Base-by-base conservation (phyloP, 2,888 invertebrate genomes). In the Phengaris arion region DNA sequence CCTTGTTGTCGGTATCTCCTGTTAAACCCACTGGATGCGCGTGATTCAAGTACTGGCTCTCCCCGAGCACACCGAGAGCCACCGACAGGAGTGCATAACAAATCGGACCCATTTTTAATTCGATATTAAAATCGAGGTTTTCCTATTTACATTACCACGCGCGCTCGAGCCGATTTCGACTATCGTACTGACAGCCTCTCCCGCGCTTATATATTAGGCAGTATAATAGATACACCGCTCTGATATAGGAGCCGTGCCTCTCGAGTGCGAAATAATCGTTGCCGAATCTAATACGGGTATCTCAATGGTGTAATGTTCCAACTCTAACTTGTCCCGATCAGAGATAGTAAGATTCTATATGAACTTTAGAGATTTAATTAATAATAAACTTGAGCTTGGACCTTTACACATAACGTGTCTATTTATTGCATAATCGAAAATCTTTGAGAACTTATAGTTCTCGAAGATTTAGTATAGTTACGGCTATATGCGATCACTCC, bases 191-290 rank as follows among this genome's bases (percentile, higher is more conserved):
- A 79, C 83, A 87, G 88, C 81, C 86, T 89, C 85, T 86, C 87
- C 85, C 87, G 87, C 87, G 87, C 89, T 91, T 93, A 93, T 91
- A 93, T 84, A 87, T 87, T 89, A 85, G 86, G 85, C 85, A 74
- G 13, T n/a, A 52, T 72, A 72, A 54, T 72, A 72, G 72, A 54
- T 13, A 72, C 72, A 51, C 9, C 52, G 46, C 46, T 51, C 70
- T 72, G 48, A 52, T 54, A 35, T 54, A 72, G 35, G 72, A 22
- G 22, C 72, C 72, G 72, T 52, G 52, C 52, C 52, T 48, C 48
- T 46, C n/a, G 52, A 68, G 68, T 45, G 75, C 74, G 68, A 69
- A 75, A 74, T 77, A 59, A 75, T 75, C 70, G 22, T 46, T 45
- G 6, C 70, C 35, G 51, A 70, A 48, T 70, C 35, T 64, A 64